Evolutionary conservation across 2,113 vertebrate genomes (phyloP).

Genomic region (Callopanchax toddi): DNA sequence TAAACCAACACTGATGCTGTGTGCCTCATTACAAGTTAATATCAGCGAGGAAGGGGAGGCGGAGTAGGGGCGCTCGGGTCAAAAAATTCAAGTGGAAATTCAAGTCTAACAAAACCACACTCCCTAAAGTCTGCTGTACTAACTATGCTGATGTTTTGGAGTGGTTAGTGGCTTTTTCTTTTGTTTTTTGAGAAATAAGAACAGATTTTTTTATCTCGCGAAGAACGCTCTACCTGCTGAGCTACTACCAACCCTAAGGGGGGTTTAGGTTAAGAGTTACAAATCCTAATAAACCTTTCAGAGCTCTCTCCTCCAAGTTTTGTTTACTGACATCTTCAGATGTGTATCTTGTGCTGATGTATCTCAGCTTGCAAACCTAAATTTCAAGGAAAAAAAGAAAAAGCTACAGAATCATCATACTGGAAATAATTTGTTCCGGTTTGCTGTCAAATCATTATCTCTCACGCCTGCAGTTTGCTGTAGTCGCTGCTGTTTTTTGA

Average conservation of each 20-base stretch:
- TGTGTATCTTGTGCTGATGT: background rate
- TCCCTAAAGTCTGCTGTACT: constrained; percentile 44
- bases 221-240: too few relatives aligned
- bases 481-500: constrained; percentile 47
- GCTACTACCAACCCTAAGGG: too few relatives aligned
- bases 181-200: background rate
- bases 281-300: too few relatives aligned
- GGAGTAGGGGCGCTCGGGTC: constrained; percentile 33
- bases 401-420: background rate
- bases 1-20: constrained; percentile 37
- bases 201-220: too few relatives aligned
- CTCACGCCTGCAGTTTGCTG: constrained; percentile 42
- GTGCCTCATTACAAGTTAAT: constrained; percentile 53
- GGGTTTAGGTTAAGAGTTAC: too few relatives aligned
- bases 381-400: too few relatives aligned
- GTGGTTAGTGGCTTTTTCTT: background rate
- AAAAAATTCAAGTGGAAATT: constrained; percentile 39
- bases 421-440: constrained; percentile 28
- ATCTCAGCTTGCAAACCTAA: background rate
- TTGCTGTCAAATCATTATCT: constrained; percentile 38
- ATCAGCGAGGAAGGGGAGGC: constrained; percentile 54
- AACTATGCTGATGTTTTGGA: background rate
- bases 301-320: background rate
- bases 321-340: background rate
- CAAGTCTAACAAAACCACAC: constrained; percentile 31